Evolutionary conservation across 2,888 invertebrate species (phyloP), one percentile per base, ranked within the genome.

Genomic region (Chrysodeixis includens): DNA sequence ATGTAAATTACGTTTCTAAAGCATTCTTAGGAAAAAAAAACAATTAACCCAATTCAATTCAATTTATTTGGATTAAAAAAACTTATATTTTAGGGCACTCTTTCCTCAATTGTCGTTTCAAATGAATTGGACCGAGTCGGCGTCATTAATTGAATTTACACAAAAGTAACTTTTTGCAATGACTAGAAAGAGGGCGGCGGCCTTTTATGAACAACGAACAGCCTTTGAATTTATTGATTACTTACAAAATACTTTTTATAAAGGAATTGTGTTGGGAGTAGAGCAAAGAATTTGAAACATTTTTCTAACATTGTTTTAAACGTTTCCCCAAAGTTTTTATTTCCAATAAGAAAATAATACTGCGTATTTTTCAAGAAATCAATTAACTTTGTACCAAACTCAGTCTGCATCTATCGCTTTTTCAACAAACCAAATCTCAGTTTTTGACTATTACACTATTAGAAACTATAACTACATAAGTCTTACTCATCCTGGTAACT

Each of bases 141-240:
- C 18, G 52, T 52, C 53, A 62, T 76, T 71, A 67, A 62, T 74
- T 71, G 40, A 59, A 68, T 76, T 72, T 67, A 54, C 14, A 52
- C 49, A 49, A 53, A 71, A 71, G 53, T 62, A 40, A 9, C 44
- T 44, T 62, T 60, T 30, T 30, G 12, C 6, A 30, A 32, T 12
- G 54, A 54, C 30, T 63, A 57, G 9, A 57, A 75, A 62, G 40
- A 63, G 8, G 46, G 22, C n/a, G 35, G 26, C 4, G 22, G 16
- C 30, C 52, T 12, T 71, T 61, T 71, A 40, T 49, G 51, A 62
- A 35, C 62, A 30, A n/a, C 46, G 18, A 60, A 40, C 7, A 49
- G 49, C 26, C 16, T 66, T 59, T 56, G 44, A 62, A 62, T 57
- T 30, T 58, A 59, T 71, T 58, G 62, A 64, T 71, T 61, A 26